Conservation (phyloP, 1,140 invertebrate genomes). For the Bombus superbus region DNA sequence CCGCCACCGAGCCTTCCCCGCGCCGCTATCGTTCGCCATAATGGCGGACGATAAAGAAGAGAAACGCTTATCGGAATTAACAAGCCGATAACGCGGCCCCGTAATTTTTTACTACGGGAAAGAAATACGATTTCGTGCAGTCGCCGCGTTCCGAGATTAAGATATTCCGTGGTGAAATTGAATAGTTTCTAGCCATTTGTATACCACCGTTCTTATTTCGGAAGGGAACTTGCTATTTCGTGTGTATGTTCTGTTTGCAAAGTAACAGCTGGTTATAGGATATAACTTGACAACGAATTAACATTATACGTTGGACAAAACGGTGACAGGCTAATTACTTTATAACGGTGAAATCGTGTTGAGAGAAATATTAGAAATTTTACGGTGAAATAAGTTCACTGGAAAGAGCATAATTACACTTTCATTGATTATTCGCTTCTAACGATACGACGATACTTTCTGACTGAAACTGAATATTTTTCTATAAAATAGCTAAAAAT, state of each 20-base stretch:
- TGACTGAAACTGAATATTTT: neutral
- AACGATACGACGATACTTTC: neutral
- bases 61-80: conserved; percentile 47
- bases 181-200: neutral
- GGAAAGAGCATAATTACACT: too few relatives aligned
- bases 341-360: neutral
- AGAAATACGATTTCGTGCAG: conserved; percentile 55
- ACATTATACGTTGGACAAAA: neutral
- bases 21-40: conserved; percentile 28
- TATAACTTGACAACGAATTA: neutral
- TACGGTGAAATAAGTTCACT: too few relatives aligned
- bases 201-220: neutral
- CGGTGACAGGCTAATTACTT: too few relatives aligned
- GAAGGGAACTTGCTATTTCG: neutral
- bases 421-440: neutral
- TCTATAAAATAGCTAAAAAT: too few relatives aligned
- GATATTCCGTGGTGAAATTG: neutral
- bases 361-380: too few relatives aligned
- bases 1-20: conserved; percentile 32
- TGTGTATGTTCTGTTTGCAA: neutral
- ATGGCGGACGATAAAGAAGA: conserved; percentile 44
- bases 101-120: conserved; percentile 47
- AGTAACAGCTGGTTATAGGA: too few relatives aligned
- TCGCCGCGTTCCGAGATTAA: neutral
- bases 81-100: conserved; percentile 33